phyloP scores from a whole-genome alignment of 1,140 invertebrate species.

The Holotrichia oblita region DNA sequence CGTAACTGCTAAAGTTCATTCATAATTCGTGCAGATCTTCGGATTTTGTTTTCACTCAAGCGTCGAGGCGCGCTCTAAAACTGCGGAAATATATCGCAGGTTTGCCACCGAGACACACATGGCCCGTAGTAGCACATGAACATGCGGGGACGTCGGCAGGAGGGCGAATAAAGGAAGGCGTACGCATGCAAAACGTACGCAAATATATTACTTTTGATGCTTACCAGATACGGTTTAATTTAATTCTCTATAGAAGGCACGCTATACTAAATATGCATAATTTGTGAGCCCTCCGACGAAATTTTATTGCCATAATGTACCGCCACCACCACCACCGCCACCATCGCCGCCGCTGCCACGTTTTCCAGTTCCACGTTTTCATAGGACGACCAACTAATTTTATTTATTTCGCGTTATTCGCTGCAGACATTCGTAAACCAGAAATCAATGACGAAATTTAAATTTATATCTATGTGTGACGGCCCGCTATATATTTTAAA shows the following conservation, averaged over 20 bases:
- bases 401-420: slow-evolving; percentile 32
- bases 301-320: slow-evolving; percentile 57
- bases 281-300: slow-evolving; percentile 54
- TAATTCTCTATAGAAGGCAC: slow-evolving; percentile 58
- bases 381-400: slow-evolving; percentile 32
- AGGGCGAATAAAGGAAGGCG: slow-evolving; percentile 27
- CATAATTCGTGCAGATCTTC: slow-evolving; percentile 19
- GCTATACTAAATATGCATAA: slow-evolving; percentile 58
- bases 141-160: background rate
- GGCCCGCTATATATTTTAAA: background rate
- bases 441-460: slow-evolving; percentile 17
- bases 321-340: slow-evolving; percentile 15
- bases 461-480: slow-evolving; percentile 7
- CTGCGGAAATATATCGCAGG: slow-evolving; percentile 16
- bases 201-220: slow-evolving; percentile 59
- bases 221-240: slow-evolving; percentile 59
- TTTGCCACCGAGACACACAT: slow-evolving; percentile 52
- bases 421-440: slow-evolving; percentile 24
- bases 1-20: background rate
- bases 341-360: slow-evolving; percentile 3
- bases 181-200: slow-evolving; percentile 53
- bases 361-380: slow-evolving; percentile 6
- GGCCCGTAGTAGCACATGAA: slow-evolving; percentile 48
- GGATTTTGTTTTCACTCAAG: slow-evolving; percentile 15
- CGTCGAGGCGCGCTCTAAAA: background rate